Percentiles rank a stretch among this genome's conserved stretches.
These are phyloP conservation scores for Monochamus alternatus DNA, from an alignment of 2,888 invertebrate genomes.

Conservation along the genomic window DNA sequence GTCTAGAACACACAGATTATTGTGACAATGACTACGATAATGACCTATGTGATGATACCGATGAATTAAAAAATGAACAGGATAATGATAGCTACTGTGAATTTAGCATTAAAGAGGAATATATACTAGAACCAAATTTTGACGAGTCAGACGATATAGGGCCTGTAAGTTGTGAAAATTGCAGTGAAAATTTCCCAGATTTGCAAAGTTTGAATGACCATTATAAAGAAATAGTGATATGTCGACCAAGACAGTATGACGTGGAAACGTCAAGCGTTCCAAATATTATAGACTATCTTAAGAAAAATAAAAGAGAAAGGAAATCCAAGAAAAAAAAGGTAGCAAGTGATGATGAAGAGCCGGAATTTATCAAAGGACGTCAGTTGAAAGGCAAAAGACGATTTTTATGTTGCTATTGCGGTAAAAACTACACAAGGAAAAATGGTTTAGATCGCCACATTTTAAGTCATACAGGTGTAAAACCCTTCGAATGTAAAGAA, in stretches of 20 bases:
- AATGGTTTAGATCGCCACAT: conserved; percentile 53
- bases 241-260: conserved; percentile 39
- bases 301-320: conserved; percentile 32
- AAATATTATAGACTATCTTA: conserved; percentile 45
- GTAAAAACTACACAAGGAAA: conserved; percentile 53
- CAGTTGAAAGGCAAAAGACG: conserved; percentile 50
- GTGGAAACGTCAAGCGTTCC: conserved; percentile 20
- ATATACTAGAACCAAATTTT: conserved; percentile 44
- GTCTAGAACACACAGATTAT: conserved; percentile 6
- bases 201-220: conserved; percentile 40
- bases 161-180: conserved; percentile 44
- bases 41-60: conserved; percentile 20
- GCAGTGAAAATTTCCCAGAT: conserved; percentile 44
- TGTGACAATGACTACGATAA: conserved; percentile 39
- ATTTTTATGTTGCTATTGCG: conserved; percentile 50
- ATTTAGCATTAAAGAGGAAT: conserved; percentile 43
- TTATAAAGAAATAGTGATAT: conserved; percentile 43
- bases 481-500: conserved; percentile 53
- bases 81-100: conserved; percentile 40
- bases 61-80: conserved; percentile 45
- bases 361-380: conserved; percentile 46
- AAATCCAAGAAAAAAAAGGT: conserved; percentile 14
- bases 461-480: conserved; percentile 51
- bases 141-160: conserved; percentile 31
- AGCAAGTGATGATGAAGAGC: conserved; percentile 23